phyloP scores from a whole-genome alignment of 2,888 invertebrate species.

The Andrena chrysosceles region DNA sequence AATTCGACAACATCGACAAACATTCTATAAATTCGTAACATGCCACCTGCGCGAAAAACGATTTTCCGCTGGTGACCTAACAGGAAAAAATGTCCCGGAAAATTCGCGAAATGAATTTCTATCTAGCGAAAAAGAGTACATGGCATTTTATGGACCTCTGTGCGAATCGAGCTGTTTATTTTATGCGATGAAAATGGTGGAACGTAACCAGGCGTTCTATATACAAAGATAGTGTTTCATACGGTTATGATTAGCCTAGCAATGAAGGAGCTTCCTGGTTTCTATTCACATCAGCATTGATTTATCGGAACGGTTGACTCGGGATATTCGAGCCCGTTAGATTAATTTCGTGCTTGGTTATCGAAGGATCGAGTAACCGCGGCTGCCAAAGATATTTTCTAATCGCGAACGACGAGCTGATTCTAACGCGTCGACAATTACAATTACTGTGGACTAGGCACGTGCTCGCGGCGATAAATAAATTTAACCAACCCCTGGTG shows the following conservation, averaged over 20 bases:
- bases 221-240: background rate
- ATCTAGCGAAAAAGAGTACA: background rate
- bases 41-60: slow-evolving; percentile 32
- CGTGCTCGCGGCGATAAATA: background rate
- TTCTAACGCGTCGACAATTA: background rate
- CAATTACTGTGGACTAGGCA: background rate
- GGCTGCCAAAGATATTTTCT: slow-evolving; percentile 5
- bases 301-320: slow-evolving; percentile 5
- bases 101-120: slow-evolving; percentile 21
- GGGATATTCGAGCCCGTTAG: background rate
- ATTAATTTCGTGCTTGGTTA: slow-evolving; percentile 36
- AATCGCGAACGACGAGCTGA: background rate
- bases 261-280: background rate
- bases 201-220: too few species aligned
- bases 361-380: slow-evolving; percentile 15
- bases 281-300: background rate
- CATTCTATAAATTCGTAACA: slow-evolving; percentile 42
- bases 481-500: background rate
- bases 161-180: background rate
- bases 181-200: background rate
- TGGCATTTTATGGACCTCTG: slow-evolving; percentile 4
- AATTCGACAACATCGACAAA: slow-evolving; percentile 34
- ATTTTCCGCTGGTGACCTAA: slow-evolving; percentile 15
- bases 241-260: background rate
- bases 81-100: slow-evolving; percentile 14